phyloP scores from a whole-genome alignment of 2,888 invertebrate species.

The Diadromus collaris region DNA sequence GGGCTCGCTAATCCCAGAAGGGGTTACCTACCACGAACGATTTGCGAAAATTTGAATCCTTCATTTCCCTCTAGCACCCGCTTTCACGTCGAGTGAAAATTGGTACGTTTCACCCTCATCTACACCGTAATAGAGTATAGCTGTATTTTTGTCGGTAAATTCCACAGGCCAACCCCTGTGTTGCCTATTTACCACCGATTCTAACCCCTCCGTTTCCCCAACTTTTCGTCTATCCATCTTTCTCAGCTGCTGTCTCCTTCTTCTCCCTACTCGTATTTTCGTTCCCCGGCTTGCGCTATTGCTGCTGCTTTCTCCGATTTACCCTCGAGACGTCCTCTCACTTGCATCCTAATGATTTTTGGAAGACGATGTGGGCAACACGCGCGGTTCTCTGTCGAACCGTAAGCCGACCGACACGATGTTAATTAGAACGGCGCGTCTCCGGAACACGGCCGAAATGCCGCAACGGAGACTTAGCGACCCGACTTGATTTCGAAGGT shows the following conservation, averaged over 20 bases:
- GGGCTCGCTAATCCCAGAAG: constrained; percentile 78
- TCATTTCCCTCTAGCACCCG: constrained; percentile 19
- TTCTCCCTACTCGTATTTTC: constrained; percentile 53
- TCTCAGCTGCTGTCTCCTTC: constrained; percentile 40
- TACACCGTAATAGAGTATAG: constrained; percentile 22
- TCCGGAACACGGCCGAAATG: constrained; percentile 65
- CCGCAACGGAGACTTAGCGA: constrained; percentile 75
- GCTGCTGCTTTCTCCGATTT: constrained; percentile 8
- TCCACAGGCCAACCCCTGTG: constrained; percentile 48
- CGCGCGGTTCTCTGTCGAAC: constrained; percentile 61
- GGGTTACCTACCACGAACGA: constrained; percentile 71
- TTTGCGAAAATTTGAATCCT: constrained; percentile 77
- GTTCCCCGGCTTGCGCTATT: constrained; percentile 45
- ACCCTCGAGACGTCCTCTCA: constrained; percentile 36
- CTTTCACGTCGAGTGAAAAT: constrained; percentile 53
- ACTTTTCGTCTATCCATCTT: constrained; percentile 46
- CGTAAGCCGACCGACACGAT: constrained; percentile 78
- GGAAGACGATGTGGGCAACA: constrained; percentile 64
- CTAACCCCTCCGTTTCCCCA: constrained; percentile 45
- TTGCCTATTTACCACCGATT: constrained; percentile 58
- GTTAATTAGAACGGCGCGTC: constrained; percentile 79
- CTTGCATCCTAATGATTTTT: constrained; percentile 73
- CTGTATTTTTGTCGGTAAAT: constrained; percentile 44
- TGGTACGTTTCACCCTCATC: constrained; percentile 26
- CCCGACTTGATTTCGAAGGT: constrained; percentile 78